Evolutionary conservation across 2,888 invertebrate species (phyloP).

Genomic region (Ecdyonurus torrentis): DNA sequence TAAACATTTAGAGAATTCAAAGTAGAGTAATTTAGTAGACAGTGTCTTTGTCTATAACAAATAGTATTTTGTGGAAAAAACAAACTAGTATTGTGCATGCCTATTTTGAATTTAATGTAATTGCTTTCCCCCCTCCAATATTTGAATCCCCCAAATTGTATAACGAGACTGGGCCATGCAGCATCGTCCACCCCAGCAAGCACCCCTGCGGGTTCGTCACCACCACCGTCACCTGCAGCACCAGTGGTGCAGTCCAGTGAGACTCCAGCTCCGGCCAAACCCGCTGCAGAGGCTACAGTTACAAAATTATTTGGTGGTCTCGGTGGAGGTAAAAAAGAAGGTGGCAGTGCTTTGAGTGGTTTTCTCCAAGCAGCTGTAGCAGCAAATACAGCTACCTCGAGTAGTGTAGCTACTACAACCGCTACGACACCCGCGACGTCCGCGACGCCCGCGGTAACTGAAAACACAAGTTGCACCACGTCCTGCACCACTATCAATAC

Average conservation of each 20-base stretch:
- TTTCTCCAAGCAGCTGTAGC: background rate
- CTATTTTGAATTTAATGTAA: no score
- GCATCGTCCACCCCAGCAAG: background rate
- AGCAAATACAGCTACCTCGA: background rate
- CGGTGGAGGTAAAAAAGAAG: background rate
- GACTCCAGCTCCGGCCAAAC: background rate
- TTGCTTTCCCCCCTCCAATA: no score
- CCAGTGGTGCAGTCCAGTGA: background rate
- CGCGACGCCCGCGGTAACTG: background rate
- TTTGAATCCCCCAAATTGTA: no score
- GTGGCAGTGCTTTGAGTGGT: background rate
- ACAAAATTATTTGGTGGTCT: background rate
- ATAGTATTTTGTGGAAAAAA: no score
- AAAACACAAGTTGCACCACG: background rate
- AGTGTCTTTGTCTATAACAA: no score
- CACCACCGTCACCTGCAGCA: background rate
- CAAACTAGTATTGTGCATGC: no score
- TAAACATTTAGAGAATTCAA: no score
- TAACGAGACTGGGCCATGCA: background rate
- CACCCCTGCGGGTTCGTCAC: background rate
- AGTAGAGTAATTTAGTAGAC: no score
- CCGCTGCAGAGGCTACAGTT: background rate
- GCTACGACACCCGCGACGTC: background rate
- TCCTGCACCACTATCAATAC: background rate
- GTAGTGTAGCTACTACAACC: background rate